A percentile compares a stretch with the other conserved stretches of the same genome.
phyloP scores from a whole-genome alignment of 1,140 invertebrate species.

The Ceratosolen solmsi region DNA sequence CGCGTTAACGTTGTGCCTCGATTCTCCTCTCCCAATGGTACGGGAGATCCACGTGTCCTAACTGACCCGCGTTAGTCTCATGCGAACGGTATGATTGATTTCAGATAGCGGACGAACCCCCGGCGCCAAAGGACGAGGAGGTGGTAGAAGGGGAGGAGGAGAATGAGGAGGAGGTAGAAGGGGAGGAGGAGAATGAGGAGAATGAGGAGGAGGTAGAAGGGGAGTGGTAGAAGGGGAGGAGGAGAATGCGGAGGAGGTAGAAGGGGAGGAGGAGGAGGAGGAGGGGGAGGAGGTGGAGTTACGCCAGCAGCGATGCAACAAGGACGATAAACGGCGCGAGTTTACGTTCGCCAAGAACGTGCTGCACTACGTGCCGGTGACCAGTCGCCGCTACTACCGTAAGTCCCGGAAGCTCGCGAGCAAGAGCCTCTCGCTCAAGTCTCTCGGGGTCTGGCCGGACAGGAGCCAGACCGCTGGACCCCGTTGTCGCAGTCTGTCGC shows the following conservation, averaged over 20 bases:
- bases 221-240: neutral
- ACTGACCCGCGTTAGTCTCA: no score
- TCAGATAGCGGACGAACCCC: neutral
- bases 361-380: conserved; percentile 62
- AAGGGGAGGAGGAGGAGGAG: neutral
- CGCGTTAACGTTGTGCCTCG: no score
- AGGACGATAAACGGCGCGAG: conserved; percentile 54
- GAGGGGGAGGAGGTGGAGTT: neutral
- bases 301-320: neutral
- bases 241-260: neutral
- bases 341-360: conserved; percentile 61
- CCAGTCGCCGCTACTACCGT: conserved; percentile 52
- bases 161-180: neutral
- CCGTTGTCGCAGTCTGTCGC: conserved; percentile 1
- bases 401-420: conserved; percentile 39
- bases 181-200: neutral
- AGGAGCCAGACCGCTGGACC: neutral
- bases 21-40: no score
- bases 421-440: conserved; percentile 53
- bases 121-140: neutral
- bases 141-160: neutral
- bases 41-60: no score
- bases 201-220: neutral
- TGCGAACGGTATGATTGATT: no score
- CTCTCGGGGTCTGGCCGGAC: conserved; percentile 12